Evolutionary conservation across 2,797 vertebrate genomes (phyloP).

Genomic region (Chaetodon trifasciatus): DNA sequence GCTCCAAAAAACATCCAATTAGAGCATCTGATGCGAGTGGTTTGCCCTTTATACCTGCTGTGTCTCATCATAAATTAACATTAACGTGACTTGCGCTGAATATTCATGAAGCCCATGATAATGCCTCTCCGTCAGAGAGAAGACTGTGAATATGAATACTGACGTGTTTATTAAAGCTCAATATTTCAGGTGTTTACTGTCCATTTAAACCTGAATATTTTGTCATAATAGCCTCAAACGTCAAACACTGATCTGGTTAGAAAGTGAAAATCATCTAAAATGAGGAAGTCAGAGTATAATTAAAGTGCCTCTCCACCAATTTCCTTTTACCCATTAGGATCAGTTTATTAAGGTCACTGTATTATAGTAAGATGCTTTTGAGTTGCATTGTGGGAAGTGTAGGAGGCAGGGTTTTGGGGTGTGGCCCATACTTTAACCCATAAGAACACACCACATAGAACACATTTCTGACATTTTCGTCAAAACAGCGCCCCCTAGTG

Average conservation of each 20-base stretch:
- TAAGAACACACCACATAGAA: too few species aligned
- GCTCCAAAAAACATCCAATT: not conserved
- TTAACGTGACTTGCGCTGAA: conserved; percentile 28
- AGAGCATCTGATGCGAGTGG: not conserved
- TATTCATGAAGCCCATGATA: conserved; percentile 36
- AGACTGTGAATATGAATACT: conserved; percentile 7
- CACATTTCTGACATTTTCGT: too few species aligned
- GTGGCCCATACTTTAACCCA: not conserved
- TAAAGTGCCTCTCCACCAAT: not conserved
- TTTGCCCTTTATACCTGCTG: conserved; percentile 2
- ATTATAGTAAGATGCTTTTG: not conserved
- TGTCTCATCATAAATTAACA: not conserved
- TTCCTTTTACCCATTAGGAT: too few species aligned
- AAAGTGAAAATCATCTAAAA: not conserved
- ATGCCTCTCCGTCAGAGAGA: not conserved
- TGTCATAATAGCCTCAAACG: not conserved
- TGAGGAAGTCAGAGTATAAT: not conserved
- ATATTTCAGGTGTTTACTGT: conserved; percentile 9
- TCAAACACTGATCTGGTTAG: not conserved
- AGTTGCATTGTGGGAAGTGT: conserved; percentile 12
- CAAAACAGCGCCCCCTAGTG: too few species aligned
- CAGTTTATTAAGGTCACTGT: too few species aligned
- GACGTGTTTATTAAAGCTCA: conserved; percentile 1
- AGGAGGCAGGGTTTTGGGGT: not conserved
- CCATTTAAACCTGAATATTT: conserved; percentile 2